A percentile compares a stretch with the other conserved stretches of the same genome.
These are phyloP conservation scores for Andrena hattorfiana DNA, from an alignment of 2,888 invertebrate species.

Conservation along the genomic window DNA sequence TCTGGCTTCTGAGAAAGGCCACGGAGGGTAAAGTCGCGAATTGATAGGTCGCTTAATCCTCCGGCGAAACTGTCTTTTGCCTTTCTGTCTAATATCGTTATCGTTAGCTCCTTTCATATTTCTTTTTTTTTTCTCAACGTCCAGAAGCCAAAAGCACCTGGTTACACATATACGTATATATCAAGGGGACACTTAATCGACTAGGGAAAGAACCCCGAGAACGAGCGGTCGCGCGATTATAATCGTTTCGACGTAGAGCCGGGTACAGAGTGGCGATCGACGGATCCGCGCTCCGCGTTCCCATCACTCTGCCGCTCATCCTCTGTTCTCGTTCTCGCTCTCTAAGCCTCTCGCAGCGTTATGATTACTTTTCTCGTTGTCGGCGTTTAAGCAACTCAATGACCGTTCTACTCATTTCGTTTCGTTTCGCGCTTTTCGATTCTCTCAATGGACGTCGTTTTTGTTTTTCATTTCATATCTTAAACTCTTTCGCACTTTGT, in stretches of 20 bases:
- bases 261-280: slow-evolving; percentile 39
- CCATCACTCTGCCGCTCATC: slow-evolving; percentile 48
- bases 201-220: slow-evolving; percentile 63
- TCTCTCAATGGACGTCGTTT: slow-evolving; percentile 53
- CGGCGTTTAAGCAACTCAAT: slow-evolving; percentile 49
- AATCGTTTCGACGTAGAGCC: slow-evolving; percentile 45
- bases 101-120: not conserved
- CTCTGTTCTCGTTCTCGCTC: slow-evolving; percentile 43
- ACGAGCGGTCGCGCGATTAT: slow-evolving; percentile 61
- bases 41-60: not conserved
- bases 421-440: slow-evolving; percentile 72
- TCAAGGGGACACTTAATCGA: slow-evolving; percentile 54
- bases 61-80: slow-evolving; percentile 2
- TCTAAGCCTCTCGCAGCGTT: not conserved
- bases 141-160: slow-evolving; percentile 72
- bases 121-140: not conserved
- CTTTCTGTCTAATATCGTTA: not conserved
- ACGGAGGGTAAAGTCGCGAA: slow-evolving; percentile 23
- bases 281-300: slow-evolving; percentile 43
- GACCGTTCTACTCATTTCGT: slow-evolving; percentile 53
- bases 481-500: slow-evolving; percentile 55
- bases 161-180: slow-evolving; percentile 48
- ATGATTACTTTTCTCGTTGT: slow-evolving; percentile 48
- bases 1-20: slow-evolving; percentile 73
- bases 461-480: slow-evolving; percentile 36